A percentile compares a stretch with the other conserved stretches of the same genome.
Evolutionary conservation across 2,113 vertebrate genomes (phyloP).

Genomic region (Acinonyx jubatus): DNA sequence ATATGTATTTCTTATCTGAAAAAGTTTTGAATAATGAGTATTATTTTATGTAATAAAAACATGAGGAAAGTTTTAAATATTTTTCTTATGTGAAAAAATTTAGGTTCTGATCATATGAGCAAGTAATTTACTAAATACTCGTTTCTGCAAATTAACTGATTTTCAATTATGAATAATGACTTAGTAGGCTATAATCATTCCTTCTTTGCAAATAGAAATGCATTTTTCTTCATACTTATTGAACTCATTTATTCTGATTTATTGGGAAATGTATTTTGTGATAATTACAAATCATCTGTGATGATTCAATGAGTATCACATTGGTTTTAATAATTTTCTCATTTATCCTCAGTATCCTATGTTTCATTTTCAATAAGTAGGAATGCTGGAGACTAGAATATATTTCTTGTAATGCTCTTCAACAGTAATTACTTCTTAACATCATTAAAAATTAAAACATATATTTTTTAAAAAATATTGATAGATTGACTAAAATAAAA

Average conservation of each 20-base stretch:
- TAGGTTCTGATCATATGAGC: background rate
- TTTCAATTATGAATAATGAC: constrained; percentile 53
- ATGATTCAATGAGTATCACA: background rate
- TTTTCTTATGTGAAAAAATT: background rate
- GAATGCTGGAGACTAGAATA: background rate
- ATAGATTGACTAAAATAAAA: background rate
- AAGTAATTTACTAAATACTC: constrained; percentile 49
- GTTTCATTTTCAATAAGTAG: background rate
- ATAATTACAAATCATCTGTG: constrained; percentile 27
- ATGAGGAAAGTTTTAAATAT: background rate
- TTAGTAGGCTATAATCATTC: constrained; percentile 16
- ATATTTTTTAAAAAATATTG: background rate
- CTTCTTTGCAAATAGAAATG: background rate
- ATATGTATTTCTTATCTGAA: background rate
- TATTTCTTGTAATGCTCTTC: background rate
- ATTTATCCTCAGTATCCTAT: background rate
- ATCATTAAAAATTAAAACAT: background rate
- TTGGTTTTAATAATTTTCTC: background rate
- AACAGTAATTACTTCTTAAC: background rate
- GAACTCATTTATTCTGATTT: constrained; percentile 14
- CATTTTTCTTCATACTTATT: background rate
- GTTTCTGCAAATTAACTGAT: background rate
- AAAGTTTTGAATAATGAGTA: background rate
- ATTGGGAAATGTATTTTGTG: background rate
- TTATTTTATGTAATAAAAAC: background rate